Conservation (phyloP, 2,113 vertebrate species). For the Caranx ignobilis region DNA sequence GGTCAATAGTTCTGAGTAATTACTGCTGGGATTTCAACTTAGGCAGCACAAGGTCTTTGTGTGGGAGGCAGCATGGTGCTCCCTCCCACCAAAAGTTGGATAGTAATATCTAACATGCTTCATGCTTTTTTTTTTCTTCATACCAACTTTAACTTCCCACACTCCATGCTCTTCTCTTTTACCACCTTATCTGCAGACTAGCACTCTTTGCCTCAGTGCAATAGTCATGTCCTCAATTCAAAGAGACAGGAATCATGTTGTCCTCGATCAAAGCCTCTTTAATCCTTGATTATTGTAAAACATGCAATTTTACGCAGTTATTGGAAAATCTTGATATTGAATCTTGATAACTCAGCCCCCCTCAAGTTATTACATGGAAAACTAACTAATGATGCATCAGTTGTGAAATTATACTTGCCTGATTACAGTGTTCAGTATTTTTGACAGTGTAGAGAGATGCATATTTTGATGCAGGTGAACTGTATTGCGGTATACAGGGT, state of each 20-base stretch:
- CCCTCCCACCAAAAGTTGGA: neutral
- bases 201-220: neutral
- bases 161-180: neutral
- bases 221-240: neutral
- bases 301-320: neutral
- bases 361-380: no score
- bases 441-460: no score
- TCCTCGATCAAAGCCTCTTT: neutral
- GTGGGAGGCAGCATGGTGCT: neutral
- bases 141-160: neutral
- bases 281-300: neutral
- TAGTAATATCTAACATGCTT: neutral
- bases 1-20: conserved; percentile 31
- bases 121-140: neutral
- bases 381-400: no score
- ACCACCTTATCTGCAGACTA: neutral
- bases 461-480: neutral
- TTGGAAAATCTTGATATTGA: neutral
- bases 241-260: neutral
- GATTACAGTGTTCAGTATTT: no score
- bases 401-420: no score
- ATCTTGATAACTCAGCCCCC: neutral
- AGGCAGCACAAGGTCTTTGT: conserved; percentile 4
- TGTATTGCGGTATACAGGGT: neutral
- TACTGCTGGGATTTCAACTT: conserved; percentile 37